Evolutionary conservation across 2,113 vertebrate species (phyloP).

Genomic region (Syngnathus floridae): DNA sequence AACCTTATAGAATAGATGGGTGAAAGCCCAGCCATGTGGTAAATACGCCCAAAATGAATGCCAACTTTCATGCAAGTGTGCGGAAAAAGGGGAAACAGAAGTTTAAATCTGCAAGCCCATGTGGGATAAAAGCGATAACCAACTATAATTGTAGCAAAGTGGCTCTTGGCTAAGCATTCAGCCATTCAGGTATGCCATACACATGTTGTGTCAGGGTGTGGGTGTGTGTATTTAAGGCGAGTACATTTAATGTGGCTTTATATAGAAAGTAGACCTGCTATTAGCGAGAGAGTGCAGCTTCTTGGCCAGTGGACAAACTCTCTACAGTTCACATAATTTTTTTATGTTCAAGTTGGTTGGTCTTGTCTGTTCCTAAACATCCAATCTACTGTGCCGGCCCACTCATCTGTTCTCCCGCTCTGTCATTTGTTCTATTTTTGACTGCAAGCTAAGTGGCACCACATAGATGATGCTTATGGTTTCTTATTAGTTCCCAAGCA

Average conservation of each 20-base stretch:
- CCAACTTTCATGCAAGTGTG: conserved; percentile 3
- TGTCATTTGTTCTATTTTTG: conserved; percentile 57
- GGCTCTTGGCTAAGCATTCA: conserved; percentile 37
- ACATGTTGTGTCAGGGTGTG: conserved; percentile 58
- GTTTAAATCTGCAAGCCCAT: conserved; percentile 37
- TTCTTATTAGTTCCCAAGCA: conserved; percentile 25
- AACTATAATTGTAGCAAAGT: conserved; percentile 61
- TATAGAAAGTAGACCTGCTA: conserved; percentile 61
- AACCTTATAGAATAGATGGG: neutral
- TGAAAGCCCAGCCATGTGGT: neutral
- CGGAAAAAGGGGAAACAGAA: neutral
- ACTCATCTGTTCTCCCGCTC: conserved; percentile 41
- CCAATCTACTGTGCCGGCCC: conserved; percentile 29
- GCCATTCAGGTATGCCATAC: conserved; percentile 44
- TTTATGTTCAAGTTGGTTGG: conserved; percentile 16
- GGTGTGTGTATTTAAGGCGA: conserved; percentile 58
- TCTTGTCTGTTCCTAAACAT: conserved; percentile 28
- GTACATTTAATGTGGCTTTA: conserved; percentile 63
- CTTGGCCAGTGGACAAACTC: conserved; percentile 30
- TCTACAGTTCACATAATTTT: conserved; percentile 36
- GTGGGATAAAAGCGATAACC: conserved; percentile 57
- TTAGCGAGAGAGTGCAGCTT: conserved; percentile 44
- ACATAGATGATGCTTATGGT: conserved; percentile 28
- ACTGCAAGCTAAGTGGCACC: conserved; percentile 18
- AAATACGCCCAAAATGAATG: neutral